Base-by-base conservation (phyloP, 2,888 invertebrate species). In the Troides aeacus region DNA sequence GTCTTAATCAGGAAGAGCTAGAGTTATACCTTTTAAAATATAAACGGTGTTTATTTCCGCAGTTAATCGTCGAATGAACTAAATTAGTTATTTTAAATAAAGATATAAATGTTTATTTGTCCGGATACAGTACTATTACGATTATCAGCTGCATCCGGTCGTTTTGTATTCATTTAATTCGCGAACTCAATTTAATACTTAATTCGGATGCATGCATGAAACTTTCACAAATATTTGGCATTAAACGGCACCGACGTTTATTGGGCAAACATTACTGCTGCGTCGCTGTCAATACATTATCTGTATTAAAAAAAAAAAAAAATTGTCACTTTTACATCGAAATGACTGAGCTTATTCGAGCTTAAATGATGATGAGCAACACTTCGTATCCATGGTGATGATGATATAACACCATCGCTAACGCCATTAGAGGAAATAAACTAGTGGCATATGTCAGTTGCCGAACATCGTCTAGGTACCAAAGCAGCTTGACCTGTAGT, bases 51-150 rank as follows among this genome's bases (percentile, higher is more conserved):
- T 58, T 24, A 58, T 65, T 58, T 24, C 50, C 2, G 5, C 18
- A 18, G 42, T 39, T 24, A 59, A 18, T 42, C 58, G 42, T 59
- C 17, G 18, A 58, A 65, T 58, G 23, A 46, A 12, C 65, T 24
- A 65, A 30, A 59, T 59, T 65, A 46, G 30, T n/a, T 58, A 23
- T 59, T 59, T 65, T 39, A 59, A 65, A 59, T 65, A 65, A 39
- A 42, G 23, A 59, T 42, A 23, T 46, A 12, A 65, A 59, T 30
- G 58, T 58, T 42, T 59, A 24, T 17, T 46, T 30, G 10, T 0
- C 7, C 57, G 24, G 50, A 23, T 24, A 59, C 30, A n/a, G 46
- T 46, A 10, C 46, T 59, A 46, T 65, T 59, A 46, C 18, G 58
- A 42, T 42, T 59, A 42, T 46, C 24, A 42, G 18, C 24, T 24